Percentiles rank a stretch among this genome's conserved stretches.
Conservation (phyloP, 2,797 vertebrate genomes). For the Chelidonichthys spinosus region DNA sequence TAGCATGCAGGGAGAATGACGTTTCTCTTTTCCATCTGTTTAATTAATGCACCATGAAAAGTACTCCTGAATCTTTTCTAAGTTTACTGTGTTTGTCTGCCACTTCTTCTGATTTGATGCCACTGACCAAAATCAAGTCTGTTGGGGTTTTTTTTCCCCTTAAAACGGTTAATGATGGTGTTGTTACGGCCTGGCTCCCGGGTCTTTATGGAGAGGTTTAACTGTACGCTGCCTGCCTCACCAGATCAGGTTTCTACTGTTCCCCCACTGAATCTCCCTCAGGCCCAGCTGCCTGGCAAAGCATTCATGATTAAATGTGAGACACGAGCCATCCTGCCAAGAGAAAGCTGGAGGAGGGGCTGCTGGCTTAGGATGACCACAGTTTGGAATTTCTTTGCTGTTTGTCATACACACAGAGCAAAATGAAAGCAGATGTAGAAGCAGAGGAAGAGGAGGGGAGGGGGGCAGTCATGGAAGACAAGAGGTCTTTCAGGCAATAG, state of each 20-base stretch:
- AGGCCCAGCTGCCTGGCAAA: conserved; percentile 82
- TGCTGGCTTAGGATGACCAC: conserved; percentile 70
- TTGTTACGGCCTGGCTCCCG: conserved; percentile 35
- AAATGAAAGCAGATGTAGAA: conserved; percentile 88
- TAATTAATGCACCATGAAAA: conserved; percentile 60
- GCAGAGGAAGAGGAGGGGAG: conserved; percentile 41
- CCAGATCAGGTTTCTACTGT: conserved; percentile 72
- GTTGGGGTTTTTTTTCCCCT: conserved; percentile 25
- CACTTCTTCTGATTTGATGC: conserved; percentile 16
- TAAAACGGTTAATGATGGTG: conserved; percentile 30
- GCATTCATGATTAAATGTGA: conserved; percentile 84
- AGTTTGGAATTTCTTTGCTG: conserved; percentile 86
- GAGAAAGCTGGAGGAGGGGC: conserved; percentile 76
- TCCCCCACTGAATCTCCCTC: conserved; percentile 66
- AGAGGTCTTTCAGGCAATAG: conserved; percentile 64
- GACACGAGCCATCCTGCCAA: conserved; percentile 83
- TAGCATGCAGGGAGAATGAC: conserved; percentile 44
- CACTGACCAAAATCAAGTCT: conserved; percentile 33
- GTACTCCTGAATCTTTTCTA: conserved; percentile 22
- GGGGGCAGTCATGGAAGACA: conserved; percentile 64
- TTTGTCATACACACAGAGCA: conserved; percentile 85
- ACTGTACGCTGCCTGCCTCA: conserved; percentile 64
- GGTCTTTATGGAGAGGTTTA: conserved; percentile 64
- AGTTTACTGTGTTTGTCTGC: conserved; percentile 36
- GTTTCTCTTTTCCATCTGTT: conserved; percentile 66